Conservation (phyloP, 2,888 invertebrate species). For the Nemoura dubitans region DNA sequence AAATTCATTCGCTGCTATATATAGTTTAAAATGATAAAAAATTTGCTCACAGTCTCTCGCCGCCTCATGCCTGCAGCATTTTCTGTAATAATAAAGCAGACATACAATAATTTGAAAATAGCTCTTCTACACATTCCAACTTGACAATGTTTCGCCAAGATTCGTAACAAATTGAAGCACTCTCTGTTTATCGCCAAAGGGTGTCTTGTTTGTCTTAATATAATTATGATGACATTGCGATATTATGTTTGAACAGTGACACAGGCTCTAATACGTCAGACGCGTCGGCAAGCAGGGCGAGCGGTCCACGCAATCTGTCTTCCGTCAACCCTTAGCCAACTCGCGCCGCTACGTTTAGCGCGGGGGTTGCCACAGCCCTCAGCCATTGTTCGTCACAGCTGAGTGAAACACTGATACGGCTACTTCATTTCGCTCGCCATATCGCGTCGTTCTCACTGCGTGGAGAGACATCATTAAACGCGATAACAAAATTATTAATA, state of each 20-base stretch:
- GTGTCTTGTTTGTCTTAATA: constrained; percentile 31
- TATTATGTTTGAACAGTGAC: constrained; percentile 39
- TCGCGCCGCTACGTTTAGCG: neutral
- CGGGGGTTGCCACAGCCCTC: neutral
- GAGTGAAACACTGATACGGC: constrained; percentile 1
- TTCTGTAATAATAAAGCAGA: neutral
- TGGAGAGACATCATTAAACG: neutral
- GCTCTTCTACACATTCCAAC: neutral
- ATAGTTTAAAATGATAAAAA: neutral
- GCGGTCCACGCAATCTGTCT: constrained; percentile 19
- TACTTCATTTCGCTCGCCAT: neutral
- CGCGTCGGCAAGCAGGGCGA: neutral
- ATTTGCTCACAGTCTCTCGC: neutral
- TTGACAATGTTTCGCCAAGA: constrained; percentile 18
- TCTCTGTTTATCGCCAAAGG: constrained; percentile 1
- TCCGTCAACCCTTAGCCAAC: neutral
- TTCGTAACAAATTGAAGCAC: constrained; percentile 12
- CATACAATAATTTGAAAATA: neutral
- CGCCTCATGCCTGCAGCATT: neutral
- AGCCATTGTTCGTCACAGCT: constrained; percentile 8
- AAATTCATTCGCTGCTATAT: neutral
- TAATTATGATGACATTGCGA: constrained; percentile 39
- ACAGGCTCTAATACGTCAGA: neutral
- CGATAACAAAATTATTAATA: constrained; percentile 12
- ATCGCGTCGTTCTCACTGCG: neutral